Conservation (phyloP, 1,140 invertebrate species). For the Leptoteleia sp. region DNA sequence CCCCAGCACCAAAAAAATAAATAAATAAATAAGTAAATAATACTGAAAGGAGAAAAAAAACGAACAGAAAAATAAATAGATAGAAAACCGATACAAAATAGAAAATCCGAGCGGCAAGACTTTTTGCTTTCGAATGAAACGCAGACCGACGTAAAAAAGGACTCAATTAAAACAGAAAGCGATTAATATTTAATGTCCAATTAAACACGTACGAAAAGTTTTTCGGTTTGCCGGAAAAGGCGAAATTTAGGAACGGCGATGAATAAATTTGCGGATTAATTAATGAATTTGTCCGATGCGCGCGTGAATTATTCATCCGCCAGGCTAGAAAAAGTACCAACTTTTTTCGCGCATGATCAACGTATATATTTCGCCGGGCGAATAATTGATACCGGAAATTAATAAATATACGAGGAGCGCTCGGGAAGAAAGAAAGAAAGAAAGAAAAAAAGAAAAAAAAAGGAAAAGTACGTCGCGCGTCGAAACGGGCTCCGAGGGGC, state of each 20-base stretch:
- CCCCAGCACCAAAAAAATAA: too few species aligned
- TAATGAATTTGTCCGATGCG: conserved; percentile 46
- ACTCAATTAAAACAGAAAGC: conserved; percentile 4
- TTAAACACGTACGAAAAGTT: conserved; percentile 24
- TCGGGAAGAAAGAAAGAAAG: neutral
- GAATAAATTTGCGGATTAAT: conserved; percentile 51
- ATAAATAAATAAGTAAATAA: too few species aligned
- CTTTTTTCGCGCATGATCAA: conserved; percentile 17
- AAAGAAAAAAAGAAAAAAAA: conserved; percentile 5
- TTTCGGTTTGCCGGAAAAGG: neutral
- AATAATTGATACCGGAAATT: conserved; percentile 60
- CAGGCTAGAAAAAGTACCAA: conserved; percentile 21
- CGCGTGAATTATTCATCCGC: conserved; percentile 46
- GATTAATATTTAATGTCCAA: conserved; percentile 30
- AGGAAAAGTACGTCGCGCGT: too few species aligned
- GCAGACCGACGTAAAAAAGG: too few species aligned
- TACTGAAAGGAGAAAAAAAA: too few species aligned
- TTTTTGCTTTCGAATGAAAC: too few species aligned
- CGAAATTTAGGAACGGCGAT: conserved; percentile 22
- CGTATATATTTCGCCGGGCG: conserved; percentile 12
- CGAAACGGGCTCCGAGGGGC: conserved; percentile 1
- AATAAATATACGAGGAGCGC: conserved; percentile 33
- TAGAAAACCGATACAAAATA: too few species aligned
- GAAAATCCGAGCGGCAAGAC: too few species aligned
- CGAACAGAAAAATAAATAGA: too few species aligned